Conservation (phyloP, 2,888 invertebrate genomes). For the Cotesia congregata region DNA sequence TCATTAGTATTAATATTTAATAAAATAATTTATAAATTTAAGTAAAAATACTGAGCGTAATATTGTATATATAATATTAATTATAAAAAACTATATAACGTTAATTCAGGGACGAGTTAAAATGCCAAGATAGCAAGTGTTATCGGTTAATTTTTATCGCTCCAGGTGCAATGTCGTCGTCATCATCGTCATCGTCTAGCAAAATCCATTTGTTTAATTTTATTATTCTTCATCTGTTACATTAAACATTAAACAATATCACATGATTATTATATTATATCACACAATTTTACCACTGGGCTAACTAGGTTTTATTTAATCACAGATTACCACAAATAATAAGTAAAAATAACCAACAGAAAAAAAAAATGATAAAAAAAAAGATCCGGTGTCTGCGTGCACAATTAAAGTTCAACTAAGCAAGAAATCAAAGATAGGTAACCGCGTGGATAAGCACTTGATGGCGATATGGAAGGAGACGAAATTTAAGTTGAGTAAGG, state of each 20-base stretch:
- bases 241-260: neutral
- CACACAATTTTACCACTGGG: neutral
- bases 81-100: conserved; percentile 28
- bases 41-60: neutral
- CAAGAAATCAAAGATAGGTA: conserved; percentile 42
- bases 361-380: neutral
- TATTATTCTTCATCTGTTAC: neutral
- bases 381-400: conserved; percentile 14
- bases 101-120: conserved; percentile 37
- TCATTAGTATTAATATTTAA: neutral
- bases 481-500: conserved; percentile 19
- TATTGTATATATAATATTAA: too few relatives aligned
- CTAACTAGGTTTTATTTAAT: neutral
- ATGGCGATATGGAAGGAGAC: conserved; percentile 38
- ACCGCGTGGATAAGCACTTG: conserved; percentile 37
- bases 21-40: neutral
- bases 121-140: conserved; percentile 41
- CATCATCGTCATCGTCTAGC: conserved; percentile 21
- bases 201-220: neutral
- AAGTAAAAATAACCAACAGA: neutral
- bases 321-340: neutral
- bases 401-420: conserved; percentile 38
- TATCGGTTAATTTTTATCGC: conserved; percentile 46
- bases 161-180: conserved; percentile 37
- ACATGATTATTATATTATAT: conserved; percentile 3